Evolutionary conservation across 2,888 invertebrate genomes (phyloP), one percentile per base, ranked within the genome.

Genomic region (Drosophila subquinaria): DNA sequence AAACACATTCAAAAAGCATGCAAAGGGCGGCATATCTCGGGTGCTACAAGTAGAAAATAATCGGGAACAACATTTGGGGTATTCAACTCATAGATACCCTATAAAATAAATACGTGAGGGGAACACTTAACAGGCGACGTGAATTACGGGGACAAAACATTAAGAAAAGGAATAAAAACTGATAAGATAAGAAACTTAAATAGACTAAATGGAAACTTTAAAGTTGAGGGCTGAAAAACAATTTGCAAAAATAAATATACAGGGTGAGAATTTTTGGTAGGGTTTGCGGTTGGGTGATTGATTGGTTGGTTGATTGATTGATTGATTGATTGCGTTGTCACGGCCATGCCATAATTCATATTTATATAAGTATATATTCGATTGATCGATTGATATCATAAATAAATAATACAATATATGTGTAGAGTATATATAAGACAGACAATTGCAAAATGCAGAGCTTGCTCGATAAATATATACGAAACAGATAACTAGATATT

Each of bases 281-380:
- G 36, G 30, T 17, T 62, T 62, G 42, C 38, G 36, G 27, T 59
- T 67, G 75, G 67, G 69, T 79, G 80, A 68, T 81, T 74, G 59
- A 30, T 86, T 72, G 76, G 17, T 56, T 10, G 56, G 17, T 56
- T 35, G 33, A n/a, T 56, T 35, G 33, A n/a, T 56, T 56, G 56
- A 10, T 47, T 56, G 56, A 15, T 70, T 56, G 47, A 52, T 71
- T 72, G 69, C 61, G 63, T 79, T 76, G 61, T 57, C 64, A 73
- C 76, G 86, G 83, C 89, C 83, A 84, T 84, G 83, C 83, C 83
- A 86, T 63, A 83, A 74, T 85, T 88, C 76, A 88, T 70, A 71
- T 51, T 48, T 62, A 30, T 30, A 8, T 30, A 30, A 6, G 42
- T 36, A 8, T 9, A 47, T 55, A 27, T 47, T 50, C 53, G 27